Conservation (phyloP, 2,888 invertebrate species). For the Dryadula phaetusa region DNA sequence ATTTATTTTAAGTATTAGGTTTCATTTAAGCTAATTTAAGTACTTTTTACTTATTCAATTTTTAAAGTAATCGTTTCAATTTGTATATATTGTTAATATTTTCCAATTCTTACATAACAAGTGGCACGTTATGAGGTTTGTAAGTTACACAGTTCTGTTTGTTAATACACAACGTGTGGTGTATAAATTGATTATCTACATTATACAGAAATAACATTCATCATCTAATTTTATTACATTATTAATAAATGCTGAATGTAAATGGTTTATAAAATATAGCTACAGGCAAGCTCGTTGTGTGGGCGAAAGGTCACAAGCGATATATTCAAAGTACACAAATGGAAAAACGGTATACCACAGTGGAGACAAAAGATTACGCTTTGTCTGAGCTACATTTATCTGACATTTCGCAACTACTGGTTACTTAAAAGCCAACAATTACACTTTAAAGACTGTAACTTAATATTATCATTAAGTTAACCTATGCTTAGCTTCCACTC, state of each 20-base stretch:
- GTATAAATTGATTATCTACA: not conserved
- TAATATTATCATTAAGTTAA: not conserved
- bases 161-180: not conserved
- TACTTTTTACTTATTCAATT: too few species aligned
- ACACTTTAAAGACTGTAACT: not conserved
- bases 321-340: constrained; percentile 28
- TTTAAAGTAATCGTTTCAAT: too few species aligned
- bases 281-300: constrained; percentile 23
- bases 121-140: not conserved
- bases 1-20: too few species aligned
- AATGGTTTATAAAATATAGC: constrained; percentile 26
- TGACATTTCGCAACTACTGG: not conserved
- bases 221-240: not conserved
- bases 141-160: too few species aligned
- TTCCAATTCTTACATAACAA: not conserved
- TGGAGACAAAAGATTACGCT: constrained; percentile 7
- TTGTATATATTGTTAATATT: too few species aligned
- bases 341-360: constrained; percentile 13
- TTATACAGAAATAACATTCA: not conserved
- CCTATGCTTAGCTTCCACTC: not conserved
- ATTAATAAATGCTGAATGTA: constrained; percentile 15
- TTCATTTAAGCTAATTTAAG: too few species aligned
- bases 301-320: constrained; percentile 34
- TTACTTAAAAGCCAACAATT: constrained; percentile 1
- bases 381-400: constrained; percentile 18